phyloP scores from a whole-genome alignment of 1,140 invertebrate genomes.

The Cyclargus thomasi region DNA sequence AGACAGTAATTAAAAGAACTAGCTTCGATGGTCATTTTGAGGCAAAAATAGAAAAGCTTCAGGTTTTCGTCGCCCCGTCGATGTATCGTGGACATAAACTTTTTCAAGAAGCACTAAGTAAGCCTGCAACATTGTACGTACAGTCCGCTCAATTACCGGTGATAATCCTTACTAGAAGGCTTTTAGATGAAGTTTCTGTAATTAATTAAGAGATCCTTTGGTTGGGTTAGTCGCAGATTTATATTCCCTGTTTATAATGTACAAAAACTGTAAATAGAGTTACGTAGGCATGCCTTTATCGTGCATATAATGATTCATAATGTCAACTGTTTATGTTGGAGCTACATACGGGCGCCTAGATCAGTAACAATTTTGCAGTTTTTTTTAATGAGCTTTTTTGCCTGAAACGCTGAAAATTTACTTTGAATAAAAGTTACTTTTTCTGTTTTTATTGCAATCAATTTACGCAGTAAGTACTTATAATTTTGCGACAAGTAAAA shows the following conservation, averaged over 20 bases:
- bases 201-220: background rate
- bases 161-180: background rate
- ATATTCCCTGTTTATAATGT: background rate
- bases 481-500: too few species aligned
- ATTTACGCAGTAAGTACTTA: too few species aligned
- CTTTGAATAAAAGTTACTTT: too few species aligned
- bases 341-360: background rate
- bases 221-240: background rate
- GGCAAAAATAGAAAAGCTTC: background rate
- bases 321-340: background rate
- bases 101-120: background rate
- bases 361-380: too few species aligned
- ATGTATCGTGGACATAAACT: background rate
- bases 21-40: background rate
- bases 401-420: too few species aligned
- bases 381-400: too few species aligned
- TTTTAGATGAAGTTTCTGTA: background rate
- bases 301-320: background rate
- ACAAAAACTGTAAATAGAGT: background rate
- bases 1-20: background rate
- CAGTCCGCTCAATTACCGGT: background rate
- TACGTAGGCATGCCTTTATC: background rate
- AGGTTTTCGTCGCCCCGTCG: background rate
- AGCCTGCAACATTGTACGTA: background rate
- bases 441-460: too few species aligned